phyloP scores from a whole-genome alignment of 2,113 vertebrate species.

The Pteropus alecto region DNA sequence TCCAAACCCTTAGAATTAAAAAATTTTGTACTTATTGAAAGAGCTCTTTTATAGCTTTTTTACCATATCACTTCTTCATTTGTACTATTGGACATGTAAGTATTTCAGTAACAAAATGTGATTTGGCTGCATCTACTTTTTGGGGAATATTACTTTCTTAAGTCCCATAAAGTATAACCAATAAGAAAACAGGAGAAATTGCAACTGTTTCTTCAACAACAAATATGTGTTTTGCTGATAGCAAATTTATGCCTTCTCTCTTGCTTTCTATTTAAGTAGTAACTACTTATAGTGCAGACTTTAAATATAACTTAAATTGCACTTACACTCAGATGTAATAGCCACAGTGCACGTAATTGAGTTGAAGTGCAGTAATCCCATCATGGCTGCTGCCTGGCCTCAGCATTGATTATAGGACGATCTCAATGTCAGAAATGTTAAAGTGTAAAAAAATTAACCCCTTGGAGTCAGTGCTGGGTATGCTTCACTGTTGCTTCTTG shows the following conservation, averaged over 20 bases:
- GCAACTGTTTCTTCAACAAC: not conserved
- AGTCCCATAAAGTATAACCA: not conserved
- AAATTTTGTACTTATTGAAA: not conserved
- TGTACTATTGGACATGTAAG: not conserved
- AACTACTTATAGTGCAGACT: not conserved
- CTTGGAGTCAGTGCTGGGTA: not conserved
- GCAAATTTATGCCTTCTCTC: not conserved
- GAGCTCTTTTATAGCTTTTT: not conserved
- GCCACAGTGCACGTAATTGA: not conserved
- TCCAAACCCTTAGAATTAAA: not conserved
- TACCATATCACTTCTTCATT: not conserved
- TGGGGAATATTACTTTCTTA: not conserved
- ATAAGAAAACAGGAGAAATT: not conserved
- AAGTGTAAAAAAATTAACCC: not conserved
- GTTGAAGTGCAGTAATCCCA: not conserved
- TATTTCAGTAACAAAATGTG: not conserved
- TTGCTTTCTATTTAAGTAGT: constrained; percentile 8
- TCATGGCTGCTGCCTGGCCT: not conserved
- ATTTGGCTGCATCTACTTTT: not conserved
- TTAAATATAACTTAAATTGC: not conserved
- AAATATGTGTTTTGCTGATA: not conserved
- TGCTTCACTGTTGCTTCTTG: not conserved
- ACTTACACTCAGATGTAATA: not conserved
- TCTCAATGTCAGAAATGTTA: not conserved
- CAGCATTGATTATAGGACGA: not conserved